These are phyloP conservation scores for Aulostomus chinensis DNA, from an alignment of 2,797 vertebrate species.

Conservation along the genomic window DNA sequence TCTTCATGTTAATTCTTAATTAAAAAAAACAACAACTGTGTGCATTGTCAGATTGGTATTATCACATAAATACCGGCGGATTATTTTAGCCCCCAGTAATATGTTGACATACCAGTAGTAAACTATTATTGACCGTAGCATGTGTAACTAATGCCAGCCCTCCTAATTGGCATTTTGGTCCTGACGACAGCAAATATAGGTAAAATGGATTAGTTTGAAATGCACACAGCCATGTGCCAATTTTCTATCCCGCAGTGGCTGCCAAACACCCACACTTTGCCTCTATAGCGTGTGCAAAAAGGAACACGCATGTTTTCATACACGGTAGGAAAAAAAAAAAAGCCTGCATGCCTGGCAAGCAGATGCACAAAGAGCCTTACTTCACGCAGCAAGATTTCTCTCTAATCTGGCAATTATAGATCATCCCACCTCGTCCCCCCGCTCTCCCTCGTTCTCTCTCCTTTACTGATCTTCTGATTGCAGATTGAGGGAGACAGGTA, in stretches of 20 bases:
- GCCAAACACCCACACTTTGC: conserved; percentile 41
- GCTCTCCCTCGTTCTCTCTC: conserved; percentile 47
- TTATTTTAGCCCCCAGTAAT: conserved; percentile 2
- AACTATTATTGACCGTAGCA: conserved; percentile 9
- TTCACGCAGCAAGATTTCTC: conserved; percentile 69
- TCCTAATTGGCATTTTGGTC: conserved; percentile 44
- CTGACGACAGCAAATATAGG: conserved; percentile 49
- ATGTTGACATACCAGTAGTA: conserved; percentile 15
- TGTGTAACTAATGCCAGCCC: conserved; percentile 23
- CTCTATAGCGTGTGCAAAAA: conserved; percentile 21
- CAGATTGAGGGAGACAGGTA: conserved; percentile 59
- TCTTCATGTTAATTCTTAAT: no score
- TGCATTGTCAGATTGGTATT: not conserved
- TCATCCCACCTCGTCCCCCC: conserved; percentile 49
- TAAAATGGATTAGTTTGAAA: conserved; percentile 51
- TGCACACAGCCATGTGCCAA: conserved; percentile 35
- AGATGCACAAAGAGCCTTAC: conserved; percentile 58
- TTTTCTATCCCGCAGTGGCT: conserved; percentile 27
- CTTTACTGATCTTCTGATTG: conserved; percentile 72
- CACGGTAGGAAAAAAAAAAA: conserved; percentile 40
- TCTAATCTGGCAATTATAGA: conserved; percentile 76
- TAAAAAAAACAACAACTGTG: no score
- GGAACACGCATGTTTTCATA: conserved; percentile 62
- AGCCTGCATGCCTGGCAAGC: conserved; percentile 51
- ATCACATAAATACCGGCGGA: not conserved